Base-by-base conservation (phyloP, 2,797 vertebrate genomes). In the Myiothlypis chrysogaster region DNA sequence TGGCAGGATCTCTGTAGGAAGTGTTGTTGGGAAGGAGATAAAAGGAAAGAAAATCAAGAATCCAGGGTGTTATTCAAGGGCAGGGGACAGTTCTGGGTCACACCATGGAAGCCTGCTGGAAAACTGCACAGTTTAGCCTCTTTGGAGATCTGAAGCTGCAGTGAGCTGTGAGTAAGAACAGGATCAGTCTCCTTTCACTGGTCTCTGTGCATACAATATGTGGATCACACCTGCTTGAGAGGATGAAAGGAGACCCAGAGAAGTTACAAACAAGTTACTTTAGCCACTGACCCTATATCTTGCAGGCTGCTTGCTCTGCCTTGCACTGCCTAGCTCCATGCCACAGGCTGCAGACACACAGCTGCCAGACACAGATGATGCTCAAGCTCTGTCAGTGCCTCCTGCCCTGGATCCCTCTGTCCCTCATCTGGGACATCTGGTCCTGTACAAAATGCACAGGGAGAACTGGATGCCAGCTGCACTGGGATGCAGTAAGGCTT, bases 41-140 rank as follows among this genome's bases (percentile, higher is more conserved):
- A 86, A 81, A 78, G 35, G 32, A 35, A 32, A 81, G n/a, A 91
- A 79, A 91, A 82, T 79, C 34, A 72, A 82, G 82, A 78, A 83
- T 79, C 59, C 65, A 81, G 76, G 39, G 39, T 14, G 0, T 61
- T 86, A 57, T 69, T 65, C 44, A 83, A 83, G 83, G 87, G 85
- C 65, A 83, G 44, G 69, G 92, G 50, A 91, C 66, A 76, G 79
- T 88, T 90, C 80, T 91, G 59, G 55, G 72, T 91, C 79, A 63
- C 0, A 1, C 11, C 63, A 17, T 46, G 44, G 70, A 88, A 93
- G 55, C 30, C 37, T 64, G 61, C 79, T 57, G 63, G 47, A 87
- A 83, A 83, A 81, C 21, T 19, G 53, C 37, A 49, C 22, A 61
- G 73, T 14, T 83, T 70, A 75, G 68, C 34, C 32, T 77, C 44